These are phyloP conservation scores for Plestiodon gilberti DNA, from an alignment of 2,113 vertebrate species.

Conservation along the genomic window DNA sequence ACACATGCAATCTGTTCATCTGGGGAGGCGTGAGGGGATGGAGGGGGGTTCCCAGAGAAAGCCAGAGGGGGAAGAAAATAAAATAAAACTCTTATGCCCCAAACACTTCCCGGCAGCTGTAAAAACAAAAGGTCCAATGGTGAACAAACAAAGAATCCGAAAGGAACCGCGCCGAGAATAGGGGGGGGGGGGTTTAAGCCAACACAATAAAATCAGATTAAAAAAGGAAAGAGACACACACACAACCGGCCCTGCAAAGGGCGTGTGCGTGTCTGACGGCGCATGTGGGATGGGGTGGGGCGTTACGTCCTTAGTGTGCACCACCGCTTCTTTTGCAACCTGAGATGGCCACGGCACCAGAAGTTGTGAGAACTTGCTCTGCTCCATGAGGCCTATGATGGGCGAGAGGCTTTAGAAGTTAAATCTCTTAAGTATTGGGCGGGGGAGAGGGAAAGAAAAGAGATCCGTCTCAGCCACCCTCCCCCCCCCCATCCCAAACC, in stretches of 20 bases:
- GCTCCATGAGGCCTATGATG: neutral
- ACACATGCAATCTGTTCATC: neutral
- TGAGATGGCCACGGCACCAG: neutral
- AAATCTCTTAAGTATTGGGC: too few relatives aligned
- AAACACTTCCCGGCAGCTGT: constrained; percentile 71
- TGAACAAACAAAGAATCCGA: constrained; percentile 60
- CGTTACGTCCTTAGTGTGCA: neutral
- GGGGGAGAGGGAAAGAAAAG: too few relatives aligned
- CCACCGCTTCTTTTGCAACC: neutral
- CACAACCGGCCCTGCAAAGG: neutral
- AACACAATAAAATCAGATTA: constrained; percentile 23
- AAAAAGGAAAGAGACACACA: constrained; percentile 4
- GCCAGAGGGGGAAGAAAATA: constrained; percentile 67
- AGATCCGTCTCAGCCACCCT: too few relatives aligned
- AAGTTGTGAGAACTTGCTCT: neutral
- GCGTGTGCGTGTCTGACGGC: neutral
- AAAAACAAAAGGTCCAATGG: constrained; percentile 61
- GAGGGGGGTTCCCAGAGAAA: constrained; percentile 56
- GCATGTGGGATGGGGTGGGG: neutral
- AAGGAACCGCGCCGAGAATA: constrained; percentile 44
- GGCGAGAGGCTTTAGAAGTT: neutral
- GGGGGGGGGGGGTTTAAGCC: neutral
- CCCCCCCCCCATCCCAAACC: too few relatives aligned
- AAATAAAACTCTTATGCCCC: constrained; percentile 52
- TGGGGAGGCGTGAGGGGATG: neutral